phyloP scores from a whole-genome alignment of 2,888 invertebrate genomes.

The Rhodophaea formosa region DNA sequence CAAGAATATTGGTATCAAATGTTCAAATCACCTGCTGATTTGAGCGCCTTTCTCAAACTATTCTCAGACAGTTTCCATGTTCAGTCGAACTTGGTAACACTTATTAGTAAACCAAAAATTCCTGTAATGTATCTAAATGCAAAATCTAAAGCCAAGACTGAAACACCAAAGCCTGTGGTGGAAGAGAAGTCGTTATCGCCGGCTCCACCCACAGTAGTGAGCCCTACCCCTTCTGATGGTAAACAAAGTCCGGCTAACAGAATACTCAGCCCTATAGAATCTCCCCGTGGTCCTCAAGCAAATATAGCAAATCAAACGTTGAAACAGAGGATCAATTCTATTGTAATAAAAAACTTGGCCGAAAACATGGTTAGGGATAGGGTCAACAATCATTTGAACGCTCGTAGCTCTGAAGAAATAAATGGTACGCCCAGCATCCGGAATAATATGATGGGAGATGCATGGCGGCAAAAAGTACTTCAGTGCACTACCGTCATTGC shows the following conservation, averaged over 20 bases:
- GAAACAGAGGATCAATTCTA: conserved; percentile 92
- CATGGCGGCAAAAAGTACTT: conserved; percentile 90
- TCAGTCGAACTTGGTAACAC: conserved; percentile 93
- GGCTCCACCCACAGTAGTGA: conserved; percentile 58
- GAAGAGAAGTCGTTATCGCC: conserved; percentile 65
- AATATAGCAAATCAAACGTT: conserved; percentile 87
- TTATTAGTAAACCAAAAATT: conserved; percentile 88
- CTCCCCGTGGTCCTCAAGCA: conserved; percentile 71
- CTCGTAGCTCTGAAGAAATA: conserved; percentile 64
- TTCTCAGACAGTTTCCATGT: conserved; percentile 97
- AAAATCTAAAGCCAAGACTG: conserved; percentile 75
- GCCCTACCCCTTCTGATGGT: conserved; percentile 75
- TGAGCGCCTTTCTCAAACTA: conserved; percentile 94
- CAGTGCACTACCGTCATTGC: conserved; percentile 92
- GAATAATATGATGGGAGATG: conserved; percentile 82
- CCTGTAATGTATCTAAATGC: conserved; percentile 81
- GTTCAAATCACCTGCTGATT: conserved; percentile 94
- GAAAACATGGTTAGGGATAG: conserved; percentile 86
- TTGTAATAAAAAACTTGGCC: conserved; percentile 93
- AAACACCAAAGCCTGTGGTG: conserved; percentile 71
- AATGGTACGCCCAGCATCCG: conserved; percentile 68
- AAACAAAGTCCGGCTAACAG: conserved; percentile 68
- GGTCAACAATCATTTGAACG: conserved; percentile 73
- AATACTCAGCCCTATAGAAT: conserved; percentile 78
- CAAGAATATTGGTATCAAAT: conserved; percentile 91